Base-by-base conservation (phyloP, 2,888 invertebrate genomes). In the Pharmacophagus antenor region DNA sequence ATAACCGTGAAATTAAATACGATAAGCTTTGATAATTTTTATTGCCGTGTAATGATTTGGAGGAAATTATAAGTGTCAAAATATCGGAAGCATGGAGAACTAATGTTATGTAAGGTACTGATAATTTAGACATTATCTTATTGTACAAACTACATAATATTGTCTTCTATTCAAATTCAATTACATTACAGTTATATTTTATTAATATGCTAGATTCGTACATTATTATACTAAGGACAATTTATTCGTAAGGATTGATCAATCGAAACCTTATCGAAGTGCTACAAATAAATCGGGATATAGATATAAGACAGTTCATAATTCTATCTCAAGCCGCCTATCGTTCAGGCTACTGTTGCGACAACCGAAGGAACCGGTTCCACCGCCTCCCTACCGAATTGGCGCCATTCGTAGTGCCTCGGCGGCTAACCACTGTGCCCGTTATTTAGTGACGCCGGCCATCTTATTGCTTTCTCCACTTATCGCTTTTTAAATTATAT, bases 311-410 rank as follows among this genome's bases (percentile, higher is more conserved):
- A 77, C 79, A 74, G 77, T 79, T 74, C 71, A 77, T 77, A 77
- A 79, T 78, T 82, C 84, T 85, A 86, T 83, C 80, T 78, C 78
- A 77, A 74, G 69, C 76, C 79, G 78, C 75, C 84, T 83, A 82
- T 84, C 84, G 82, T 44, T 44, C 42, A 20, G 44, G 53, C 88
- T 88, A 87, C 89, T 84, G 88, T 85, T 83, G 81, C 80, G 75
- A 73, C 72, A 77, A 71, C 70, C 73, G 69, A 70, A 66, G 68
- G 65, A 80, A 88, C 88, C 86, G 86, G 88, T 89, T 77, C 69
- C 69, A 74, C 82, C 70, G 71, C 83, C 81, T 73, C 73, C 74
- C 73, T 76, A 72, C 77, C 83, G 76, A 80, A 80, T 76, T 77
- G 73, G 77, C 82, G 73, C 79, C 78, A 79, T 80, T 79, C 79